Conservation (phyloP, 2,113 vertebrate genomes). For the Isurus oxyrinchus region DNA sequence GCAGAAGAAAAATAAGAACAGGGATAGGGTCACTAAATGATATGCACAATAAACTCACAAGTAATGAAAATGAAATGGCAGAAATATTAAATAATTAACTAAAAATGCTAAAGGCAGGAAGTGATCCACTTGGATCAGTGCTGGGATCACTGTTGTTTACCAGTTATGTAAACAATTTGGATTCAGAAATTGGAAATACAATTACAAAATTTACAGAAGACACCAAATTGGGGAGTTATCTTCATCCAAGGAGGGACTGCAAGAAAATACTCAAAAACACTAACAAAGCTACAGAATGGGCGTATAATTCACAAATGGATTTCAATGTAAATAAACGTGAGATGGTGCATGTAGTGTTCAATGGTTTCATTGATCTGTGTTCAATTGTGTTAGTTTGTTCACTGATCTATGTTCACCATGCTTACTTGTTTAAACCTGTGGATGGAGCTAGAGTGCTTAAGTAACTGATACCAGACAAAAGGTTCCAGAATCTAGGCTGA, state of each 20-base stretch:
- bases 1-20: not conserved
- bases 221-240: not conserved
- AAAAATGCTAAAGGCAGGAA: not conserved
- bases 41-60: not conserved
- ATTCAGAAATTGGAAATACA: not conserved
- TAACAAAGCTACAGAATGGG: not conserved
- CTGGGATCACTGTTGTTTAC: not conserved
- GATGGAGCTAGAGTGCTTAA: too few relatives aligned
- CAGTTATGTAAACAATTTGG: not conserved
- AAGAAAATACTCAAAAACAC: not conserved
- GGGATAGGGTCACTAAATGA: not conserved
- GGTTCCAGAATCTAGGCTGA: too few relatives aligned
- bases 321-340: not conserved
- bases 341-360: not conserved
- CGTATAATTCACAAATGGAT: not conserved
- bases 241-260: not conserved
- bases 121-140: not conserved
- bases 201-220: not conserved
- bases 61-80: not conserved
- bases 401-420: too few relatives aligned
- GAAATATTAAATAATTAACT: not conserved
- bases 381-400: too few relatives aligned
- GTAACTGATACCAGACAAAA: too few relatives aligned
- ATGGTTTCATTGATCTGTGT: too few relatives aligned
- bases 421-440: too few relatives aligned